A percentile compares a stretch with the other conserved stretches of the same genome.
Evolutionary conservation across 2,113 vertebrate genomes (phyloP).

Genomic region (Pterocles burchelli): DNA sequence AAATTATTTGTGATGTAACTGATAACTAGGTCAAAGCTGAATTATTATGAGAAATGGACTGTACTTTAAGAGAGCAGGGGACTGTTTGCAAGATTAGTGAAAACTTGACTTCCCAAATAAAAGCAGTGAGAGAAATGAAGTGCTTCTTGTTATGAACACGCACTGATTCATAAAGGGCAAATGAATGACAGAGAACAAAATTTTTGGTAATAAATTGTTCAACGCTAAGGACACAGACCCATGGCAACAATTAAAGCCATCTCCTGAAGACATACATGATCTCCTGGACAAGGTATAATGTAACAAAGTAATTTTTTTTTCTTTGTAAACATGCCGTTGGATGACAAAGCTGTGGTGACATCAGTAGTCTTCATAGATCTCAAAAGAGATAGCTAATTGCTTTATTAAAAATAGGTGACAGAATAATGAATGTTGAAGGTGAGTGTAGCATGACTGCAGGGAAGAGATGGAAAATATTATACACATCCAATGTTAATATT

Average conservation of each 20-base stretch:
- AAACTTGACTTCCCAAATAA: conserved; percentile 18
- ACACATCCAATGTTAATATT: background rate
- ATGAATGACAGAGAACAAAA: background rate
- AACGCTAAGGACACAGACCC: background rate
- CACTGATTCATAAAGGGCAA: conserved; percentile 3
- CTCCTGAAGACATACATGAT: background rate
- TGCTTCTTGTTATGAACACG: background rate
- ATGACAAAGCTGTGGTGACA: background rate
- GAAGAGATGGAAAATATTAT: background rate
- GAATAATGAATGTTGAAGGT: background rate
- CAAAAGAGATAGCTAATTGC: background rate
- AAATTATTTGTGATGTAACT: conserved; percentile 52
- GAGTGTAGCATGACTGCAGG: background rate
- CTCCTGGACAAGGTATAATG: background rate
- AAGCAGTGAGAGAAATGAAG: conserved; percentile 15
- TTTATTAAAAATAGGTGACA: background rate
- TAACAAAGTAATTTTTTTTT: background rate
- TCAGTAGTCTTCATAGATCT: background rate
- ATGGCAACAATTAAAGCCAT: background rate
- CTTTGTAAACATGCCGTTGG: background rate
- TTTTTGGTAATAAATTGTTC: conserved; percentile 5
- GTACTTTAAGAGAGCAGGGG: background rate
- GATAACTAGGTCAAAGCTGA: background rate
- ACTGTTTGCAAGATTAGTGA: conserved; percentile 10
- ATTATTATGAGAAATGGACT: conserved; percentile 26